A percentile compares a stretch with the other conserved stretches of the same genome.
Evolutionary conservation across 2,888 invertebrate genomes (phyloP).

Genomic region (Lithophane semibrunnea): DNA sequence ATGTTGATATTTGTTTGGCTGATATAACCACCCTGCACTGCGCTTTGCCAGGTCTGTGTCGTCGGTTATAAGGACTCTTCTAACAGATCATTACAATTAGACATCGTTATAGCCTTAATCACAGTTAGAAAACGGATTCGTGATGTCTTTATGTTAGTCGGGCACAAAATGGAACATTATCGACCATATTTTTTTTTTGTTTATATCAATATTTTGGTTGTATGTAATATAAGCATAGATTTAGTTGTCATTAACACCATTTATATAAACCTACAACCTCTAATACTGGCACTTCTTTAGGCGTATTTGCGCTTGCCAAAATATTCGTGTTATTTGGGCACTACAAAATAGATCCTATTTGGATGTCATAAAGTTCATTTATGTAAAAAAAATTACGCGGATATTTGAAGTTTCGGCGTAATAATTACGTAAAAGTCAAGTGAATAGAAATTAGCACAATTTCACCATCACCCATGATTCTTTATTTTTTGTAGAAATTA

Average conservation of each 20-base stretch:
- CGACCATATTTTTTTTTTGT: not conserved
- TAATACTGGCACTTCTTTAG: not conserved
- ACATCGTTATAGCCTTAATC: not conserved
- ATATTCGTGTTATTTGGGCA: not conserved
- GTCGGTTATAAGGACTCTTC: not conserved
- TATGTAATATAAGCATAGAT: conserved; percentile 8
- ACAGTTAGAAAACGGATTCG: not conserved
- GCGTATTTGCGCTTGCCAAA: not conserved
- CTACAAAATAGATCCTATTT: not conserved
- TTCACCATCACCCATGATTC: conserved; percentile 8
- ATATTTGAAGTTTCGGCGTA: not conserved
- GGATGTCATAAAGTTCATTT: not conserved
- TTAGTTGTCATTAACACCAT: not conserved
- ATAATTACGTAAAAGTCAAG: not conserved
- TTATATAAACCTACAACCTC: not conserved
- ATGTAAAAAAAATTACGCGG: not conserved
- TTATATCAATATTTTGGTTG: not conserved
- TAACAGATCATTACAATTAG: not conserved
- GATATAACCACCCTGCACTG: not conserved
- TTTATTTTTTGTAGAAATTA: conserved; percentile 17
- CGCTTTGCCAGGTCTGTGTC: not conserved
- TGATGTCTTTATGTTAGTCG: not conserved
- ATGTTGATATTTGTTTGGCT: not conserved
- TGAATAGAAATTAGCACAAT: conserved; percentile 1
- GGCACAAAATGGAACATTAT: not conserved